Evolutionary conservation across 2,888 invertebrate genomes (phyloP).

Genomic region (Steinernema scapterisci): DNA sequence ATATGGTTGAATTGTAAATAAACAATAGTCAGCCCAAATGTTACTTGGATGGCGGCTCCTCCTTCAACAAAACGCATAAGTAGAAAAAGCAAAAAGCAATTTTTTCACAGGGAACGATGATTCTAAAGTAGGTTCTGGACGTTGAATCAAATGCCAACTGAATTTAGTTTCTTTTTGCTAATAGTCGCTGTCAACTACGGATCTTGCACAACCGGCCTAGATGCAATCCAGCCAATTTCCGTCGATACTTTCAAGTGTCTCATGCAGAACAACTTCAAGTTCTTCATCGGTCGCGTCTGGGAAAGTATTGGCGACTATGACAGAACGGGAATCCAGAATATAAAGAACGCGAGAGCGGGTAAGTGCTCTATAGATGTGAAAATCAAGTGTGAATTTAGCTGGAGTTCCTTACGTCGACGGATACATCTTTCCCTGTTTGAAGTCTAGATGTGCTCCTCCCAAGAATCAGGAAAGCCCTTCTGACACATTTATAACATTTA

Average conservation of each 20-base stretch:
- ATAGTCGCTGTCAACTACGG: background rate
- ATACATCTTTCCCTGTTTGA: constrained; percentile 48
- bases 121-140: background rate
- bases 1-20: too few species aligned
- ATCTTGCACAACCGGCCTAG: constrained; percentile 5
- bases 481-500: background rate
- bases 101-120: background rate
- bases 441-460: constrained; percentile 41
- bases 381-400: constrained; percentile 29
- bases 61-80: too few species aligned
- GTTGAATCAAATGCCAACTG: background rate
- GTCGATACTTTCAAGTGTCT: constrained; percentile 45
- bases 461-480: constrained; percentile 39
- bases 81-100: too few species aligned
- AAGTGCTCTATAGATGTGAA: background rate
- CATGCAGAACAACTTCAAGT: constrained; percentile 43
- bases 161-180: background rate
- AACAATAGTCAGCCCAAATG: too few species aligned
- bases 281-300: constrained; percentile 49
- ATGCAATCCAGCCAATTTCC: constrained; percentile 43
- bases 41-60: too few species aligned
- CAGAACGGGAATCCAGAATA: constrained; percentile 47
- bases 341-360: constrained; percentile 49
- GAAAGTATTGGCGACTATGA: constrained; percentile 45
- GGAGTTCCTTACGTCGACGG: constrained; percentile 46